Percentiles rank a stretch among this genome's conserved stretches.
Conservation (phyloP, 2,113 vertebrate species). For the Trachemys scripta region DNA sequence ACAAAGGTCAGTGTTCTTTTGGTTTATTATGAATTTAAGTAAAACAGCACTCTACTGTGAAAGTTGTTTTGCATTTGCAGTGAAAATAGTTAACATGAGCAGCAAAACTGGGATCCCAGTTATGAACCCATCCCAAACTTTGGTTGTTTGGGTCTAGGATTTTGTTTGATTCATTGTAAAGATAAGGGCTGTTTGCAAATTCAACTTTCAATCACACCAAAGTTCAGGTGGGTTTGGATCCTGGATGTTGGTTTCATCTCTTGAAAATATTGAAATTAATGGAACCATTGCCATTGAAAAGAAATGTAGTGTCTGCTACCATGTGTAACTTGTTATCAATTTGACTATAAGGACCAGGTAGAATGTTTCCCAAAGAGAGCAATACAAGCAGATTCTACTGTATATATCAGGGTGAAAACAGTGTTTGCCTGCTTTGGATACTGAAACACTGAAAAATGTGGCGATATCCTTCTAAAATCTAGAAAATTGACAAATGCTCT, state of each 20-base stretch:
- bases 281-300: background rate
- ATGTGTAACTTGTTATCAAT: background rate
- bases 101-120: background rate
- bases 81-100: background rate
- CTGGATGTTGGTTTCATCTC: background rate
- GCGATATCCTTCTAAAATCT: background rate
- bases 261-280: background rate
- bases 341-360: background rate
- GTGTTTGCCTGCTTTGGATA: background rate
- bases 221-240: background rate
- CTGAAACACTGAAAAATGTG: background rate
- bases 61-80: background rate
- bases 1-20: background rate
- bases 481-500: background rate
- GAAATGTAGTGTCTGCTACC: background rate
- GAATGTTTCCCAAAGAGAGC: background rate
- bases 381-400: background rate
- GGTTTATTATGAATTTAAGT: background rate
- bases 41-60: background rate
- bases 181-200: background rate
- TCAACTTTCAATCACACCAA: background rate
- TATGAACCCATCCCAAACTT: background rate
- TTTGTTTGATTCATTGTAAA: background rate
- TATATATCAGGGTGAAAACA: background rate
- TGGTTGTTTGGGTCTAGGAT: accelerated